Conservation (phyloP, 2,888 invertebrate genomes). For the Eristalinus aeneus region DNA sequence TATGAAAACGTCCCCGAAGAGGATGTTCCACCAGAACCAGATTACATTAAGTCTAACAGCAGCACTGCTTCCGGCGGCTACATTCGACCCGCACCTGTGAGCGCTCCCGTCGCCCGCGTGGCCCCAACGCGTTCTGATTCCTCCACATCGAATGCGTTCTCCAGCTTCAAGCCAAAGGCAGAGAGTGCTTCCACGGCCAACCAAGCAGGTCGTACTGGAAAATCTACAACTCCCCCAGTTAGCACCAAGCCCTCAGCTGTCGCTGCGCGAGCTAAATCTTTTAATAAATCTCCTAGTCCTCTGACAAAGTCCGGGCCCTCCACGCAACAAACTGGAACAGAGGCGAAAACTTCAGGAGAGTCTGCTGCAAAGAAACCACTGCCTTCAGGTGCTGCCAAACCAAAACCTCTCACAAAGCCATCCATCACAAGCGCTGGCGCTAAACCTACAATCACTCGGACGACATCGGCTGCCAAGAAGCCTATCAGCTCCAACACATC, state of each 20-base stretch:
- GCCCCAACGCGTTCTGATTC: conserved; percentile 78
- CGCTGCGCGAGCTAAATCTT: conserved; percentile 56
- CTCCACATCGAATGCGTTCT: conserved; percentile 77
- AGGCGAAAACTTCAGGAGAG: conserved; percentile 35
- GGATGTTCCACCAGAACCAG: conserved; percentile 81
- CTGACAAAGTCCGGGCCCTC: conserved; percentile 47
- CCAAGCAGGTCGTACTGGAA: conserved; percentile 3
- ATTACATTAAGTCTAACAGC: conserved; percentile 84
- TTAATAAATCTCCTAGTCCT: conserved; percentile 65
- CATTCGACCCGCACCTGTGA: conserved; percentile 87
- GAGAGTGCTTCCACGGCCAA: conserved; percentile 27
- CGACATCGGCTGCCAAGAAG: conserved; percentile 70
- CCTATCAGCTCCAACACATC: conserved; percentile 11
- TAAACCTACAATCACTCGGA: conserved; percentile 41
- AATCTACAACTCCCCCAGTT: conserved; percentile 24
- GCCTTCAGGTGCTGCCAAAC: conserved; percentile 63
- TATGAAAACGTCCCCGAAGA: conserved; percentile 36
- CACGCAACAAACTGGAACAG: conserved; percentile 59
- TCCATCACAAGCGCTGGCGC: conserved; percentile 58
- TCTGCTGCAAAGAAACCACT: conserved; percentile 71
- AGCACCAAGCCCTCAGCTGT: conserved; percentile 68
- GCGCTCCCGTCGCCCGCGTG: conserved; percentile 83
- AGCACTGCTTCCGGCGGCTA: conserved; percentile 88
- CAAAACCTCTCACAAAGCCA: conserved; percentile 74
- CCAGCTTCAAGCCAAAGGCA: conserved; percentile 78